These are phyloP conservation scores for Natator depressus DNA, from an alignment of 2,113 vertebrate species.

Conservation along the genomic window DNA sequence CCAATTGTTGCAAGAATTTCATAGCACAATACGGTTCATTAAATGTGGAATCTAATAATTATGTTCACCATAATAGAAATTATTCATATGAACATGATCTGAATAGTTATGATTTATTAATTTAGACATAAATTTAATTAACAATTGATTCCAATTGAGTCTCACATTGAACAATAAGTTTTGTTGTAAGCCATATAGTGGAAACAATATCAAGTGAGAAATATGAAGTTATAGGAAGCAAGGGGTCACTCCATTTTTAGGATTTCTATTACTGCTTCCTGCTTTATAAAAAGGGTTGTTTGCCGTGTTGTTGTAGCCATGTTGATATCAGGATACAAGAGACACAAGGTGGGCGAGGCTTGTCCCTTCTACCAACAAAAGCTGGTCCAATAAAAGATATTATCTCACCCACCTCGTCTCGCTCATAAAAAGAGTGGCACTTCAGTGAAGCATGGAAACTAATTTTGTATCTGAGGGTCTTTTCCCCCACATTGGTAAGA, in stretches of 20 bases:
- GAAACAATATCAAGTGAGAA: constrained; percentile 47
- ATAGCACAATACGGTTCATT: constrained; percentile 79
- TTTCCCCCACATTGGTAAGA: background rate
- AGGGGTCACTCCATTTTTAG: background rate
- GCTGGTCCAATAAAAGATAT: background rate
- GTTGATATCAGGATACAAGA: background rate
- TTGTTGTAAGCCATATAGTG: constrained; percentile 51
- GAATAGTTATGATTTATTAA: constrained; percentile 81
- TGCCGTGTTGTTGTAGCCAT: background rate
- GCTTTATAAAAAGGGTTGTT: background rate
- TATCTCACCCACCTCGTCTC: background rate
- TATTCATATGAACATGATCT: constrained; percentile 77
- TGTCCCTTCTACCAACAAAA: background rate
- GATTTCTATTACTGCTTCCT: background rate
- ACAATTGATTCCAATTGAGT: constrained; percentile 76
- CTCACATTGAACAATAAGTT: constrained; percentile 67
- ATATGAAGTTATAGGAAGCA: background rate
- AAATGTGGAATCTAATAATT: constrained; percentile 79
- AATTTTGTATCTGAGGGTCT: background rate
- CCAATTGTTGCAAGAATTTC: constrained; percentile 82
- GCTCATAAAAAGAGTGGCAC: background rate
- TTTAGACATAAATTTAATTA: constrained; percentile 83
- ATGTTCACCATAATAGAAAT: constrained; percentile 79
- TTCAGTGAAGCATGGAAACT: background rate
- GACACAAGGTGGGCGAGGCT: background rate